Conservation (phyloP, 2,888 invertebrate genomes). For the Teinopalpus imperialis region DNA sequence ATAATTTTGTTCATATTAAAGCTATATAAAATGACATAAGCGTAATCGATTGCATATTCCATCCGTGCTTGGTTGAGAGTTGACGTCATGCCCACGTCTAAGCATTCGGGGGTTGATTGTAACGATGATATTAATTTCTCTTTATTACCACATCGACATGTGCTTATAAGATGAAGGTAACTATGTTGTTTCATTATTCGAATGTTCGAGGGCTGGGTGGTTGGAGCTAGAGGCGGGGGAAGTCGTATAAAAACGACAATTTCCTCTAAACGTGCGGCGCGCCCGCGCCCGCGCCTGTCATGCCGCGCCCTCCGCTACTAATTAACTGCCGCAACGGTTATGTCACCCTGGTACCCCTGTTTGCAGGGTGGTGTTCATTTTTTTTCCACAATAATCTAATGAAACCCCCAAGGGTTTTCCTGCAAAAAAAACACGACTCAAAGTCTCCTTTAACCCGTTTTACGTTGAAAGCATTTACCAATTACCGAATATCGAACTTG, state of each 20-base stretch:
- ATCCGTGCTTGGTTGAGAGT: too few species aligned
- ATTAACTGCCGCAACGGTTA: conserved; percentile 79
- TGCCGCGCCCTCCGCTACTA: conserved; percentile 75
- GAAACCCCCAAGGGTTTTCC: conserved; percentile 19
- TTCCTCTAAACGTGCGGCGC: conserved; percentile 76
- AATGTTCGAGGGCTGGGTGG: conserved; percentile 52
- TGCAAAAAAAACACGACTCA: background rate
- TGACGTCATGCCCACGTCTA: too few species aligned
- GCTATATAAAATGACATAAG: too few species aligned
- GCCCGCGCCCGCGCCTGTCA: conserved; percentile 76
- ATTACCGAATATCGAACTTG: too few species aligned
- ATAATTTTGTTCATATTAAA: too few species aligned
- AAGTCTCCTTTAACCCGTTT: background rate
- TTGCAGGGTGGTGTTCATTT: conserved; percentile 59
- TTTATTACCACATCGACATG: conserved; percentile 71
- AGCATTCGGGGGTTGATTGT: conserved; percentile 38
- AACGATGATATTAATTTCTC: conserved; percentile 68
- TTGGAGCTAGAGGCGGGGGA: conserved; percentile 50
- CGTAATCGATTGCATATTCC: too few species aligned
- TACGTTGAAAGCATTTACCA: too few species aligned
- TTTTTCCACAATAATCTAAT: conserved; percentile 37
- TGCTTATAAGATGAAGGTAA: conserved; percentile 72
- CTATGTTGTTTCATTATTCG: conserved; percentile 76
- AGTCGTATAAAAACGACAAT: conserved; percentile 81
- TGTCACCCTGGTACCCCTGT: conserved; percentile 77